These are phyloP conservation scores for Nephila pilipes DNA, from an alignment of 1,140 invertebrate genomes.

Conservation along the genomic window DNA sequence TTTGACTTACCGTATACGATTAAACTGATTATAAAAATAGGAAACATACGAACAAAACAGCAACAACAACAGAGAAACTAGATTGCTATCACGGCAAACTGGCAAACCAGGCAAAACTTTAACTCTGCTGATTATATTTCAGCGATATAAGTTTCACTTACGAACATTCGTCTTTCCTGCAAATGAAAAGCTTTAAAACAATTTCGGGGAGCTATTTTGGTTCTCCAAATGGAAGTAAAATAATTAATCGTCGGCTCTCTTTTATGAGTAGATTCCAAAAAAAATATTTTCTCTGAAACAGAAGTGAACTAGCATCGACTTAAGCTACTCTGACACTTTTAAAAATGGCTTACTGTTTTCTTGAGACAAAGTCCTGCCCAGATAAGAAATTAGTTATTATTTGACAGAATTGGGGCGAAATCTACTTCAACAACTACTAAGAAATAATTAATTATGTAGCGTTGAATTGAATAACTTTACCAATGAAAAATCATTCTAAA, in stretches of 20 bases:
- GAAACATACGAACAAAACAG: too few species aligned
- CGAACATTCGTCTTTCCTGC: background rate
- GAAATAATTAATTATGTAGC: background rate
- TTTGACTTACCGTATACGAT: too few species aligned
- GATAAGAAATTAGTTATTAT: background rate
- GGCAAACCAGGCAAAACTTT: too few species aligned
- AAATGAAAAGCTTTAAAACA: conserved; percentile 28
- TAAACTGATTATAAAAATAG: too few species aligned
- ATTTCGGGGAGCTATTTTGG: conserved; percentile 14
- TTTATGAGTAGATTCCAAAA: background rate
- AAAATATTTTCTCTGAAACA: background rate
- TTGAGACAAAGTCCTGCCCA: background rate
- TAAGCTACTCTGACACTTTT: background rate
- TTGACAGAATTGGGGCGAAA: background rate
- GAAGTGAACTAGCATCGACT: background rate
- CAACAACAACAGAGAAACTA: too few species aligned
- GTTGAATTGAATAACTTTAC: background rate
- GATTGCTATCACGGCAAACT: too few species aligned
- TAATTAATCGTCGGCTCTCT: background rate
- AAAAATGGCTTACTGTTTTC: background rate
- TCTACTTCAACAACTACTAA: background rate
- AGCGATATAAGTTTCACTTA: background rate
- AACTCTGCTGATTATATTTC: background rate
- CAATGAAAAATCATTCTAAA: background rate
- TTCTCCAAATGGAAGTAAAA: conserved; percentile 4